Evolutionary conservation across 2,888 invertebrate species (phyloP), one percentile per base, ranked within the genome.

Genomic region (Eupithecia dodoneata): DNA sequence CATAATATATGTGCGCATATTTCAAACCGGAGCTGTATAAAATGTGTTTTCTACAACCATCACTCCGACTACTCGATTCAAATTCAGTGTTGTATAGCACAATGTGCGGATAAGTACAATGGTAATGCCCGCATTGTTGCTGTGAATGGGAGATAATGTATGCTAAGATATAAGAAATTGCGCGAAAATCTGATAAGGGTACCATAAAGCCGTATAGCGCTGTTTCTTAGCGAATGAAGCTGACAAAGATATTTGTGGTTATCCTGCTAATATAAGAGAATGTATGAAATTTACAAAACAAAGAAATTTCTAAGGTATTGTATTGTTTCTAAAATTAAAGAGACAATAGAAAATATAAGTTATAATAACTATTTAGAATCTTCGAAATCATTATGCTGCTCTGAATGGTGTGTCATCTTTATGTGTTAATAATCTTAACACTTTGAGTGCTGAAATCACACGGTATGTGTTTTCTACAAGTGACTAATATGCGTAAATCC

Each of bases 121-220:
- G 76, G 76, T 73, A 79, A 77, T 77, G 79, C 76, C 42, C 71
- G 75, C 69, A 75, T 75, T 79, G 73, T 77, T 74, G 79, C 49
- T 52, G 52, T 79, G 70, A 76, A 76, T 75, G 69, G 72, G 47
- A 75, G 67, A 78, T 78, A 78, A 78, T 78, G 76, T 76, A 78
- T 78, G 78, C 73, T 71, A 45, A 78, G 75, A 69, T 78, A 71
- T 73, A 70, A 73, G 75, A 49, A 73, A 76, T 66, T 55, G 67
- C 75, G 75, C 73, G 73, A 44, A 66, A 70, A 73, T 75, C 75
- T 70, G 66, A 73, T 74, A 72, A 74, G 6, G 72, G 45, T 69
- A 9, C 44, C 45, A 69, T 69, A 69, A 69, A 70, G 45, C 0
- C 47, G 45, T 45, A 30, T 12, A 70, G 47, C 47, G 18, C 45